Conservation (phyloP, 1,140 invertebrate species). For the Temnothorax nylanderi region DNA sequence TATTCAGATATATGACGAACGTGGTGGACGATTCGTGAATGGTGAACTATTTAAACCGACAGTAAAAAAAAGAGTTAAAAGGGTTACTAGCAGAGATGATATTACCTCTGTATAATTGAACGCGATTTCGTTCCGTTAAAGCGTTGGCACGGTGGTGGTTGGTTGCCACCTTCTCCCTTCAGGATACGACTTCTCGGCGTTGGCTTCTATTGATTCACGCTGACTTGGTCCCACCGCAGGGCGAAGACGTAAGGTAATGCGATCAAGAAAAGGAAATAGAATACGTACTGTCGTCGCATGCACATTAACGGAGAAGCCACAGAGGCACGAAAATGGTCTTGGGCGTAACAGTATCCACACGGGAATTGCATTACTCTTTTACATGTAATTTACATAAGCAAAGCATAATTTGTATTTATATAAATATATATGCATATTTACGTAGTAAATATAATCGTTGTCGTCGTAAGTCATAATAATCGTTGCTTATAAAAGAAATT, state of each 20-base stretch:
- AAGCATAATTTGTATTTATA: not conserved
- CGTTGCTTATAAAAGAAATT: not conserved
- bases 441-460: too few species aligned
- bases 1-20: not conserved
- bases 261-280: conserved; percentile 56
- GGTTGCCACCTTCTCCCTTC: conserved; percentile 3
- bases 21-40: not conserved
- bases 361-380: not conserved
- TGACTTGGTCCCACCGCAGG: conserved; percentile 27
- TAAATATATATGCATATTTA: not conserved
- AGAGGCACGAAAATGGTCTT: conserved; percentile 11
- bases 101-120: conserved; percentile 74
- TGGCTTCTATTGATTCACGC: conserved; percentile 69
- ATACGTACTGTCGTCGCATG: conserved; percentile 9
- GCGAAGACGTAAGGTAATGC: conserved; percentile 52
- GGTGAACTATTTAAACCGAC: conserved; percentile 52
- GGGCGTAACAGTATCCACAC: not conserved
- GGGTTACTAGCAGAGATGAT: conserved; percentile 64
- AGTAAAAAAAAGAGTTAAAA: conserved; percentile 40
- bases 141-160: conserved; percentile 24
- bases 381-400: not conserved
- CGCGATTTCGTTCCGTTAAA: conserved; percentile 58
- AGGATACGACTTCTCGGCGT: conserved; percentile 47
- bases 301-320: conserved; percentile 39
- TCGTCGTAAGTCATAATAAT: too few species aligned